Conservation (phyloP, 2,888 invertebrate genomes). For the Phania funesta region DNA sequence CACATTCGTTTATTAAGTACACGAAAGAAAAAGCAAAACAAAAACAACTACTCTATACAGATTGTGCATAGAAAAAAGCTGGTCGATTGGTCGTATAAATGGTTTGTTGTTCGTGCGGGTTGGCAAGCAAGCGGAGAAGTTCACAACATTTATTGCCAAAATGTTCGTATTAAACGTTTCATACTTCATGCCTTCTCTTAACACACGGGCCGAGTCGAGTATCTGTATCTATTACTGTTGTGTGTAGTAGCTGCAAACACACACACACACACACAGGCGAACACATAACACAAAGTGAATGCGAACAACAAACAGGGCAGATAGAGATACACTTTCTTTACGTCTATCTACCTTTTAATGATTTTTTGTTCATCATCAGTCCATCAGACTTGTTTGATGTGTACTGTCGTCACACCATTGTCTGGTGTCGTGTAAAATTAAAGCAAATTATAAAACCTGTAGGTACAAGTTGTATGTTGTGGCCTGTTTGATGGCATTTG, state of each 20-base stretch:
- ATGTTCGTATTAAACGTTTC: conserved; percentile 58
- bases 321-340: conserved; percentile 56
- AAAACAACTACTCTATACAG: conserved; percentile 9
- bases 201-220: conserved; percentile 1
- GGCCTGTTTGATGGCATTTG: conserved; percentile 32
- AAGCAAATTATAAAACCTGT: conserved; percentile 26
- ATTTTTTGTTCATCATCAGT: not conserved
- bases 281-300: not conserved
- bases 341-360: conserved; percentile 15
- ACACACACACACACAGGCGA: not conserved
- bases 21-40: conserved; percentile 25
- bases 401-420: conserved; percentile 30
- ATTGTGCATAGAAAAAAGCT: conserved; percentile 1
- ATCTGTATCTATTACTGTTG: conserved; percentile 12
- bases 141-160: conserved; percentile 56
- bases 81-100: not conserved
- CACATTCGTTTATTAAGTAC: not conserved
- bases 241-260: conserved; percentile 32
- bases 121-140: conserved; percentile 19
- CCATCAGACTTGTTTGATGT: conserved; percentile 43
- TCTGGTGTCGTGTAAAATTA: not conserved
- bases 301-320: conserved; percentile 8
- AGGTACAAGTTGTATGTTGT: conserved; percentile 37
- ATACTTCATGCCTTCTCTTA: conserved; percentile 44
- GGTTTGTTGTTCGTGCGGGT: not conserved